phyloP scores from a whole-genome alignment of 2,888 invertebrate genomes.

The Sisyra nigra region DNA sequence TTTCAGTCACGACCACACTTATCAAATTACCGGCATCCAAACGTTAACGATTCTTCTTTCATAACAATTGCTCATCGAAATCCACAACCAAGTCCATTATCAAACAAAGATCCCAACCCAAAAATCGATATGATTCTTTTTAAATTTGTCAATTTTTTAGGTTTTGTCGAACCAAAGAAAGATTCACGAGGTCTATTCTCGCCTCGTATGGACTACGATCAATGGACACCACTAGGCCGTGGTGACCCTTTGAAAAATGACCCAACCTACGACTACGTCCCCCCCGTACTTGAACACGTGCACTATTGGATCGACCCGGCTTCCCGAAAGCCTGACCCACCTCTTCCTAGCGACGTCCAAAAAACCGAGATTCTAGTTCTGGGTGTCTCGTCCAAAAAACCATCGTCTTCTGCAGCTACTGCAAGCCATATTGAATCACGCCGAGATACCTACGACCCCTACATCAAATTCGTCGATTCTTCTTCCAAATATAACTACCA shows the following conservation, averaged over 20 bases:
- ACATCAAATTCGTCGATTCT: conserved; percentile 31
- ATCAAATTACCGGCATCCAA: too few relatives aligned
- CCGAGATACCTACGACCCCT: conserved; percentile 25
- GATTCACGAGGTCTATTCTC: conserved; percentile 35
- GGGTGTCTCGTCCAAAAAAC: conserved; percentile 51
- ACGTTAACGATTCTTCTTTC: too few relatives aligned
- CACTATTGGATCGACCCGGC: conserved; percentile 64
- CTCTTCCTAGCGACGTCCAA: conserved; percentile 28
- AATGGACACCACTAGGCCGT: conserved; percentile 70
- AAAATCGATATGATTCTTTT: too few relatives aligned
- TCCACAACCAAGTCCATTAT: too few relatives aligned
- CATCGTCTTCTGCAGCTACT: conserved; percentile 30
- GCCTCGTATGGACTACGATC: conserved; percentile 67
- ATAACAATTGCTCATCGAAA: too few relatives aligned
- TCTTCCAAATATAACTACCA: conserved; percentile 28
- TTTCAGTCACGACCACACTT: too few relatives aligned
- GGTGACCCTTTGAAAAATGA: conserved; percentile 72
- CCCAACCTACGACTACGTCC: conserved; percentile 73
- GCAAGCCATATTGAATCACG: conserved; percentile 19
- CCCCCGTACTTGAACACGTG: conserved; percentile 61
- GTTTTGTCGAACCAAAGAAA: conserved; percentile 10
- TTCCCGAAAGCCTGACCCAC: conserved; percentile 36
- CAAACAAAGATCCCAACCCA: too few relatives aligned
- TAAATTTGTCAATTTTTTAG: neutral
- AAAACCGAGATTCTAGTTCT: conserved; percentile 54